Evolutionary conservation across 2,888 invertebrate genomes (phyloP).

Genomic region (Aleiodes alternator): DNA sequence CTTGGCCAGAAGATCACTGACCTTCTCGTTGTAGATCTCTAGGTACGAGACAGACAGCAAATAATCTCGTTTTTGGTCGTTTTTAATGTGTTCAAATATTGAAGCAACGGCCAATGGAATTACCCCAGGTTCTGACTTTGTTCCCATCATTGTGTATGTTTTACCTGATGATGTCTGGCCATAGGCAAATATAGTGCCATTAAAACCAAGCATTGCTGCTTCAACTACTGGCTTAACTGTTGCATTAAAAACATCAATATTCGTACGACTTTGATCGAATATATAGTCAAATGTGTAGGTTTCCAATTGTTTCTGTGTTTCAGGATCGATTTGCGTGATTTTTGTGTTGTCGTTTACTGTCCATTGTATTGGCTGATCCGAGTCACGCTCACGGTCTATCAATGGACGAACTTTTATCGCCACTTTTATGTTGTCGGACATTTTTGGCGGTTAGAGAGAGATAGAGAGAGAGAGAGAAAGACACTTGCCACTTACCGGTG

Average conservation of each 20-base stretch:
- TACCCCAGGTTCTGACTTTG: constrained; percentile 82
- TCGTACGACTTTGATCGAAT: constrained; percentile 80
- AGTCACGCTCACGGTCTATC: constrained; percentile 80
- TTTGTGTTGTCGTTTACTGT: constrained; percentile 79
- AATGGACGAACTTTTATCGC: constrained; percentile 85
- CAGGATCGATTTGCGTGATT: constrained; percentile 79
- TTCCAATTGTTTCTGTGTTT: constrained; percentile 64
- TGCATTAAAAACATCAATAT: constrained; percentile 81
- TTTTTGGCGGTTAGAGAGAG: constrained; percentile 56
- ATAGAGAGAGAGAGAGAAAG: background rate
- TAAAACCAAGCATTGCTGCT: constrained; percentile 84
- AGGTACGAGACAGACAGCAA: constrained; percentile 88
- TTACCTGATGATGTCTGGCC: constrained; percentile 95
- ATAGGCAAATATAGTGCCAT: constrained; percentile 94
- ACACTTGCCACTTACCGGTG: constrained; percentile 3
- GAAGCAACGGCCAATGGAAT: constrained; percentile 84
- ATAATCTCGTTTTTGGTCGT: constrained; percentile 82
- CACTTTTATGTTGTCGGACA: constrained; percentile 85
- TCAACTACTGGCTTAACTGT: constrained; percentile 85
- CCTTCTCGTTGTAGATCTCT: constrained; percentile 92
- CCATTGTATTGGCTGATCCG: constrained; percentile 80
- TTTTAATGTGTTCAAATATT: constrained; percentile 82
- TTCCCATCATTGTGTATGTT: constrained; percentile 90
- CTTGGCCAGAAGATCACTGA: constrained; percentile 85
- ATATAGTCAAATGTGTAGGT: constrained; percentile 80